A percentile compares a stretch with the other conserved stretches of the same genome.
phyloP scores from a whole-genome alignment of 2,113 vertebrate species.

The Prochilodus magdalenae region DNA sequence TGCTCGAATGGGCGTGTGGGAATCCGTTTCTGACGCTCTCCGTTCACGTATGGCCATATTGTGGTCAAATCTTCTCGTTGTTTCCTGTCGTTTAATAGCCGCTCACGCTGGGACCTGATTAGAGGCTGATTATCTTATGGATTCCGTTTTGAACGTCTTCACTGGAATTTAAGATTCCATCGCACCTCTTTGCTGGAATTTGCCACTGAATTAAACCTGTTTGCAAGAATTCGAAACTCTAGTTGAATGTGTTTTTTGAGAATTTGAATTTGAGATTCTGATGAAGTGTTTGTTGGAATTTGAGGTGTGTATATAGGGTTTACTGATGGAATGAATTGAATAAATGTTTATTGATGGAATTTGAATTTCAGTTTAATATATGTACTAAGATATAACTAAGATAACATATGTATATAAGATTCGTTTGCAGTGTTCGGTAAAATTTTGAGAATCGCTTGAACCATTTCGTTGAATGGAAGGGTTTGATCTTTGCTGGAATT shows the following conservation, averaged over 20 bases:
- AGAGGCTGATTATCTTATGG: not conserved
- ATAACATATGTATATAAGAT: no score
- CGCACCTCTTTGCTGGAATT: not conserved
- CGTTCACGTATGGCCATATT: conserved; percentile 12
- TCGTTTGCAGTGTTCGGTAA: no score
- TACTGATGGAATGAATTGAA: no score
- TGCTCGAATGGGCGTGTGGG: conserved; percentile 59
- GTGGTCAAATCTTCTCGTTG: not conserved
- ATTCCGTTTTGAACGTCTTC: not conserved
- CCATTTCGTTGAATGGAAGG: no score
- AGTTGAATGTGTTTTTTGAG: no score
- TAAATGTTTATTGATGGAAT: no score
- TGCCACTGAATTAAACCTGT: not conserved
- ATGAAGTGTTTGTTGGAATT: no score
- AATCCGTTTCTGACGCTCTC: conserved; percentile 3
- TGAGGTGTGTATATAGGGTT: no score
- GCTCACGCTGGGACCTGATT: conserved; percentile 3
- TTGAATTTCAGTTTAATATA: no score
- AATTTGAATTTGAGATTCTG: no score
- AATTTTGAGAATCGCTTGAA: not conserved
- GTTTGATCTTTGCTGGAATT: not conserved
- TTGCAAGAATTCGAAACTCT: not conserved
- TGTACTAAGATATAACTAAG: no score
- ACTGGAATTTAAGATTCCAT: not conserved
- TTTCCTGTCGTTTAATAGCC: conserved; percentile 2